Conservation (phyloP, 2,113 vertebrate genomes). For the Alligator sinensis region DNA sequence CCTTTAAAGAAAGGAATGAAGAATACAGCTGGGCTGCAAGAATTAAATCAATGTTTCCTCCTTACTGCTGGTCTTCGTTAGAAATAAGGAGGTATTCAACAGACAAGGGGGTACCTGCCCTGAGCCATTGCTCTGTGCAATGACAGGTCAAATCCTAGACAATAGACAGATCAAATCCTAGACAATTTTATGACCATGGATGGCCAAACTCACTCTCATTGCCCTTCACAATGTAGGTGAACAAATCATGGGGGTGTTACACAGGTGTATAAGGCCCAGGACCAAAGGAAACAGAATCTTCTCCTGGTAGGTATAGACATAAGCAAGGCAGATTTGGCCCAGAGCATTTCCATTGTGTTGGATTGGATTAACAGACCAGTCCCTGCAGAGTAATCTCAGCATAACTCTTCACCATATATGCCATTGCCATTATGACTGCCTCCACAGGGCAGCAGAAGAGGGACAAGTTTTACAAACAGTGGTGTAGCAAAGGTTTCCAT, state of each 20-base stretch:
- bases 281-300: not conserved
- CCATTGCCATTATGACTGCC: not conserved
- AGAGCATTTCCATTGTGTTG: not conserved
- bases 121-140: not conserved
- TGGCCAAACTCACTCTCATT: not conserved
- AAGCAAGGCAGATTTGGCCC: not conserved
- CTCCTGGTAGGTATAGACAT: not conserved
- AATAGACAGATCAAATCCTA: not conserved
- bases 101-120: not conserved
- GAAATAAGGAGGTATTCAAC: not conserved
- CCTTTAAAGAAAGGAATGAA: not conserved
- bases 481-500: not conserved
- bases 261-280: not conserved
- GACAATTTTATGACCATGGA: not conserved
- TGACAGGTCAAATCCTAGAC: not conserved
- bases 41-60: not conserved
- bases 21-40: slow-evolving; percentile 32
- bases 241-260: not conserved
- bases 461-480: not conserved
- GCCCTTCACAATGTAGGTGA: not conserved
- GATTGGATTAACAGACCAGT: not conserved
- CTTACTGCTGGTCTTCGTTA: not conserved
- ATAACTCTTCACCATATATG: not conserved
- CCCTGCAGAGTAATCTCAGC: not conserved
- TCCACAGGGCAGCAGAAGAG: accelerated